Evolutionary conservation across 2,113 vertebrate genomes (phyloP).

Genomic region (Otocyon megalotis): DNA sequence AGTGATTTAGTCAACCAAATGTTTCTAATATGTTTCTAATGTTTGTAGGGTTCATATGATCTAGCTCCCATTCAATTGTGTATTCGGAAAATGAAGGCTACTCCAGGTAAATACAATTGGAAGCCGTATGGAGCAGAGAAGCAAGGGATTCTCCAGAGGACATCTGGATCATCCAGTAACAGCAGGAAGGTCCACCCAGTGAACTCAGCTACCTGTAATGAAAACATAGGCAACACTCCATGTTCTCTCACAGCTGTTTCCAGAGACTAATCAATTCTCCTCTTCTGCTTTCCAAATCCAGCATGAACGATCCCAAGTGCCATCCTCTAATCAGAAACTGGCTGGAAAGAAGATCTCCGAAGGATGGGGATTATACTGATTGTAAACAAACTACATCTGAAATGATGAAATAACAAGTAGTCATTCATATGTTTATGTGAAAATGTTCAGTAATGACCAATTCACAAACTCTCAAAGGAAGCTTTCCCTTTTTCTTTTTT

Average conservation of each 20-base stretch:
- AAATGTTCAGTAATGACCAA: not conserved
- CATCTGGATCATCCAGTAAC: not conserved
- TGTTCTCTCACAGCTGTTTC: not conserved
- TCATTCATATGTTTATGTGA: not conserved
- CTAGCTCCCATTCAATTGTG: not conserved
- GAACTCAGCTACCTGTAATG: not conserved
- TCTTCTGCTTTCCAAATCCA: not conserved
- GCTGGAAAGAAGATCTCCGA: not conserved
- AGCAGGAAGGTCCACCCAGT: not conserved
- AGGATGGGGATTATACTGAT: not conserved
- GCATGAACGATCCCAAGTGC: not conserved
- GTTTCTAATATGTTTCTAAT: not conserved
- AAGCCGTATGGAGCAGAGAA: not conserved
- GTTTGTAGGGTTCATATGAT: not conserved
- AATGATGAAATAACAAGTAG: not conserved
- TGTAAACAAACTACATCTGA: not conserved
- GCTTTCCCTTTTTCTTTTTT: not conserved
- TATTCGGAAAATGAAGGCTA: not conserved
- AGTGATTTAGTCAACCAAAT: not conserved
- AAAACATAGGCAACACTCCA: not conserved
- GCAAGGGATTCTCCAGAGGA: not conserved
- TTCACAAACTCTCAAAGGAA: conserved; percentile 15
- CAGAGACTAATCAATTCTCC: not conserved
- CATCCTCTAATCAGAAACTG: not conserved
- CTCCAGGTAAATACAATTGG: not conserved